phyloP scores from a whole-genome alignment of 1,140 invertebrate genomes.

The Physella acuta region DNA sequence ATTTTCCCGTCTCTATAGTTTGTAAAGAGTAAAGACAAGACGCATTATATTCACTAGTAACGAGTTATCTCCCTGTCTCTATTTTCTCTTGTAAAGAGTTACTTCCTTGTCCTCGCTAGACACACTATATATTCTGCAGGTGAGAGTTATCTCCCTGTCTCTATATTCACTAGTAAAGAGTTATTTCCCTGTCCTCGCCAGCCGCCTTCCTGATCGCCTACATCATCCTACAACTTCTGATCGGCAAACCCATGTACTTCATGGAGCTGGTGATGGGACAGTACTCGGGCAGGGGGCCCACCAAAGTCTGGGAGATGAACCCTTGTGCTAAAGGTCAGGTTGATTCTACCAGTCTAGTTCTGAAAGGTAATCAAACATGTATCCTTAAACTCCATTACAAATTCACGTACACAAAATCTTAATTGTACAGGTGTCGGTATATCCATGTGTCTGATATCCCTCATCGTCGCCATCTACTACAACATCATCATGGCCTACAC shows the following conservation, averaged over 20 bases:
- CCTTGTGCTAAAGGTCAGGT: conserved; percentile 49
- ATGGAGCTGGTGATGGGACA: conserved; percentile 62
- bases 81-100: no score
- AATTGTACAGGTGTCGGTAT: conserved; percentile 70
- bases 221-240: conserved; percentile 64
- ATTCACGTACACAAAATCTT: no score
- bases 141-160: no score
- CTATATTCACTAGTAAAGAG: no score
- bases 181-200: no score
- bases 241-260: conserved; percentile 65
- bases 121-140: no score
- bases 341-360: neutral
- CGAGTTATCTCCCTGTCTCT: no score
- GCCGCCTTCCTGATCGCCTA: conserved; percentile 67
- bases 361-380: neutral
- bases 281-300: conserved; percentile 59
- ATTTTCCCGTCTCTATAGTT: no score
- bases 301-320: conserved; percentile 60
- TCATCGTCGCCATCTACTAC: conserved; percentile 72
- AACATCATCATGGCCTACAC: conserved; percentile 62
- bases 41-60: no score
- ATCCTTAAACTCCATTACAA: no score
- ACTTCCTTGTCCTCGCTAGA: no score
- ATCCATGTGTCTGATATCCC: conserved; percentile 80
- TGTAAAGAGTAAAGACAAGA: no score